Evolutionary conservation across 2,113 vertebrate genomes (phyloP).

Genomic region (Dicentrarchus labrax): DNA sequence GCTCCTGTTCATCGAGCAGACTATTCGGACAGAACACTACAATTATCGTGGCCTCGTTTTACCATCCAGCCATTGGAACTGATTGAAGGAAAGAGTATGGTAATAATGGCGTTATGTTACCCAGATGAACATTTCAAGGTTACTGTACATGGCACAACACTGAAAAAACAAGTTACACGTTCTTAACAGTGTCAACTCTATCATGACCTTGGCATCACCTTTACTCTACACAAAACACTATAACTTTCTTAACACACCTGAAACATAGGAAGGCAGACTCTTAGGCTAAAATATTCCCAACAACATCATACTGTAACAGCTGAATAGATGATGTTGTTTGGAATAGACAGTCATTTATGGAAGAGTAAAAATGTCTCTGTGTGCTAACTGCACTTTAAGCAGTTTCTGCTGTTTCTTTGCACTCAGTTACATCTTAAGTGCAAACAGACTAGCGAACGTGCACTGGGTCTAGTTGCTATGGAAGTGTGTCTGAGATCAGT

Average conservation of each 20-base stretch:
- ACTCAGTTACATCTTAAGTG: constrained; percentile 41
- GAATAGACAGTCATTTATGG: constrained; percentile 47
- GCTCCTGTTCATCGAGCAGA: constrained; percentile 40
- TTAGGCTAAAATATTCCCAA: constrained; percentile 39
- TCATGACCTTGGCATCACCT: constrained; percentile 48
- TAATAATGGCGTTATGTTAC: constrained; percentile 19
- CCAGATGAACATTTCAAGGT: constrained; percentile 52
- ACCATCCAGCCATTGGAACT: constrained; percentile 28
- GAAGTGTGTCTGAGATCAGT: constrained; percentile 72
- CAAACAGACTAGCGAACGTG: constrained; percentile 49
- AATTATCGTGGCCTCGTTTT: constrained; percentile 33
- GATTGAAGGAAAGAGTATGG: constrained; percentile 34
- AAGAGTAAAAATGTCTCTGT: constrained; percentile 57
- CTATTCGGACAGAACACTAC: constrained; percentile 41
- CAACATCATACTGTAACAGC: constrained; percentile 35
- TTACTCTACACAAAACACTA: constrained; percentile 56
- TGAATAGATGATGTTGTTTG: constrained; percentile 38
- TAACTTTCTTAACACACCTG: constrained; percentile 57
- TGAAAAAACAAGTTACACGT: constrained; percentile 59
- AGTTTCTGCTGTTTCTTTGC: constrained; percentile 46
- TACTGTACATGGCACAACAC: constrained; percentile 73
- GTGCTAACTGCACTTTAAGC: constrained; percentile 35
- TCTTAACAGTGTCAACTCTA: constrained; percentile 60
- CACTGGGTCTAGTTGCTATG: constrained; percentile 57
- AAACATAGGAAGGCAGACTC: constrained; percentile 66